phyloP scores from a whole-genome alignment of 2,797 vertebrate genomes.

The Pygocentrus nattereri region DNA sequence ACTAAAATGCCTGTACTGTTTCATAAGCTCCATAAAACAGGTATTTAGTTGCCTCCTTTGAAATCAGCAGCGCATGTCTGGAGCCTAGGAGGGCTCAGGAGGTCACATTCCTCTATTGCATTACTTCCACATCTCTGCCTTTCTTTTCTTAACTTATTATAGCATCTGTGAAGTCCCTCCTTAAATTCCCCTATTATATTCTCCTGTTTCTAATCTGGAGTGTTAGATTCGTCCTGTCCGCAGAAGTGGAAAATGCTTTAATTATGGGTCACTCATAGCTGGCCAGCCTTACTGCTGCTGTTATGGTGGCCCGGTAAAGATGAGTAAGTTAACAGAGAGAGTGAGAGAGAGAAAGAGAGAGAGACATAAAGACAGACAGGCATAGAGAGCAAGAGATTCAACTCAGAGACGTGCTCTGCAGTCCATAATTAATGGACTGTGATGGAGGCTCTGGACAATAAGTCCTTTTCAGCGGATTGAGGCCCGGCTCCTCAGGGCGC shows the following conservation, averaged over 20 bases:
- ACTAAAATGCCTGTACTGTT: conserved; percentile 15
- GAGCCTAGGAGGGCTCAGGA: conserved; percentile 32
- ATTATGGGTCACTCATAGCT: conserved; percentile 7
- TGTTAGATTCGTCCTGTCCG: conserved; percentile 13
- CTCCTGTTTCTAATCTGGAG: conserved; percentile 41
- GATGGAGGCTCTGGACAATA: conserved; percentile 91
- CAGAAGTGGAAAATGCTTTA: conserved; percentile 32
- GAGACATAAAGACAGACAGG: neutral
- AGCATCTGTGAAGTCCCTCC: conserved; percentile 44
- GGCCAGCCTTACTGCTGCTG: neutral
- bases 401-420: conserved; percentile 81
- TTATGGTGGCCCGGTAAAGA: neutral
- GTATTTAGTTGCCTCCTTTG: conserved; percentile 49
- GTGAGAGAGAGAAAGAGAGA: conserved; percentile 12
- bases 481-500: conserved; percentile 75
- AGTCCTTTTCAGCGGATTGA: conserved; percentile 87
- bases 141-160: conserved; percentile 47
- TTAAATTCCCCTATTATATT: conserved; percentile 40
- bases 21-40: conserved; percentile 43
- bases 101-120: conserved; percentile 53
- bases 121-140: conserved; percentile 55
- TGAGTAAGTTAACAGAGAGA: conserved; percentile 2
- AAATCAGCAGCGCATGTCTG: conserved; percentile 42
- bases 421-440: conserved; percentile 97
- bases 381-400: conserved; percentile 50